Base-by-base conservation (phyloP, 2,113 vertebrate genomes). In the Aplodontia rufa region DNA sequence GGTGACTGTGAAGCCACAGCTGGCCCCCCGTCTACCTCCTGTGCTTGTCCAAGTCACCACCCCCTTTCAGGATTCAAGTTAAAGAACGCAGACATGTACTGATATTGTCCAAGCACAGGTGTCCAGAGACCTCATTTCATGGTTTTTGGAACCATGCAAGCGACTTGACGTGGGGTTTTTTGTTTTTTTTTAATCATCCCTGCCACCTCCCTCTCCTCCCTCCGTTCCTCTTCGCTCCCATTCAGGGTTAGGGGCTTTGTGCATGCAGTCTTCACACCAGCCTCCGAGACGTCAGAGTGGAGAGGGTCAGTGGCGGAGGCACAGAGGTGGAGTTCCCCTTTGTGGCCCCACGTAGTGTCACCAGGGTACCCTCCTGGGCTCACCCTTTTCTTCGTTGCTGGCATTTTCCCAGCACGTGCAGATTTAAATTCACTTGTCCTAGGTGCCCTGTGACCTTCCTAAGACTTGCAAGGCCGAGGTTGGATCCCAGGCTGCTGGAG, bases 381-480 rank as follows among this genome's bases (percentile, higher is more conserved):
- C 9, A 3, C 35, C 40, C 1, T 8, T 28, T 28, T 30, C 78
- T 66, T 24, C 26, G 6, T 22, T 3, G 55, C 14, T 11, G 14
- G 24, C 1, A 0, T 12, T 30, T 49, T 17, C 37, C 24, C 32
- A 20, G n/a, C 30, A 37, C 11, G 6, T 13, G 2, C 4, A 8
- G 19, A 7, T 71, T 0, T 17, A 2, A 5, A 1, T 6, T 55
- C 1, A 0, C 10, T 22, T 8, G 55, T 19, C 30, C 5, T 8
- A 0, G 62, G n/a, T 11, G 14, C 20, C 30, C 8, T 13, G 30
- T 14, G 80, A 30, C 32, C 8, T 32, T 14, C 28, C 47, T 16
- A 19, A 49, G 66, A 13, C 66, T 26, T 4, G 11, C 0, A 13
- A 20, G 72, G 64, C 78, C 0, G 19, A 76, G 49, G 47, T 17